Evolutionary conservation across 2,797 vertebrate species (phyloP).

Genomic region (Sebastes umbrosus): DNA sequence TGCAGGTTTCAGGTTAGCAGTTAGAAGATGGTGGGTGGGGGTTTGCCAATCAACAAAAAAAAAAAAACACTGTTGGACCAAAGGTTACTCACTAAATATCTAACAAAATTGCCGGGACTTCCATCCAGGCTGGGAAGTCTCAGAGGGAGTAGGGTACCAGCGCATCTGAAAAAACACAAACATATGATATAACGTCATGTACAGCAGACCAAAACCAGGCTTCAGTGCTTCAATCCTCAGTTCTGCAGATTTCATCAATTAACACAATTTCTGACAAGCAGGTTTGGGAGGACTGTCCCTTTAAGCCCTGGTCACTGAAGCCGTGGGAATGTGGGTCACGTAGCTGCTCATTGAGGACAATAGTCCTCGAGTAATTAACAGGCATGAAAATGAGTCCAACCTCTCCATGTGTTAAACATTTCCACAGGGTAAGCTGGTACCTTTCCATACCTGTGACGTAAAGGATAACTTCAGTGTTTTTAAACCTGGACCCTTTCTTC

Average conservation of each 20-base stretch:
- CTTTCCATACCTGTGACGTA: constrained; percentile 42
- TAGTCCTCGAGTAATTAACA: constrained; percentile 64
- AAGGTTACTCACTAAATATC: constrained; percentile 88
- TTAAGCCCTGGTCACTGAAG: constrained; percentile 58
- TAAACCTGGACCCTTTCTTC: neutral
- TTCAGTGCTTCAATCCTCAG: constrained; percentile 22
- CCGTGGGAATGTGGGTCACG: constrained; percentile 68
- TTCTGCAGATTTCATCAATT: constrained; percentile 16
- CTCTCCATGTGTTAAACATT: constrained; percentile 54
- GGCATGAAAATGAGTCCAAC: constrained; percentile 42
- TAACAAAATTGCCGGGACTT: constrained; percentile 99
- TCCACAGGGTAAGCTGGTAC: constrained; percentile 47
- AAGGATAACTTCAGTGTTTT: neutral
- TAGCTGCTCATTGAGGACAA: constrained; percentile 60
- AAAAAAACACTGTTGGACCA: constrained; percentile 39
- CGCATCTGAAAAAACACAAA: constrained; percentile 91
- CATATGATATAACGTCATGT: constrained; percentile 42
- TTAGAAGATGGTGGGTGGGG: neutral
- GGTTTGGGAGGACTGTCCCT: constrained; percentile 58
- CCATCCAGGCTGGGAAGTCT: constrained; percentile 97
- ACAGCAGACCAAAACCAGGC: constrained; percentile 53
- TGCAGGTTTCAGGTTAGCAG: constrained; percentile 22
- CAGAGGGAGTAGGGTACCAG: constrained; percentile 96
- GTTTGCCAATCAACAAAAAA: constrained; percentile 6
- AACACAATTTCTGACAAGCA: constrained; percentile 5